phyloP scores from a whole-genome alignment of 2,888 invertebrate genomes.

The Hypomecis punctinalis region DNA sequence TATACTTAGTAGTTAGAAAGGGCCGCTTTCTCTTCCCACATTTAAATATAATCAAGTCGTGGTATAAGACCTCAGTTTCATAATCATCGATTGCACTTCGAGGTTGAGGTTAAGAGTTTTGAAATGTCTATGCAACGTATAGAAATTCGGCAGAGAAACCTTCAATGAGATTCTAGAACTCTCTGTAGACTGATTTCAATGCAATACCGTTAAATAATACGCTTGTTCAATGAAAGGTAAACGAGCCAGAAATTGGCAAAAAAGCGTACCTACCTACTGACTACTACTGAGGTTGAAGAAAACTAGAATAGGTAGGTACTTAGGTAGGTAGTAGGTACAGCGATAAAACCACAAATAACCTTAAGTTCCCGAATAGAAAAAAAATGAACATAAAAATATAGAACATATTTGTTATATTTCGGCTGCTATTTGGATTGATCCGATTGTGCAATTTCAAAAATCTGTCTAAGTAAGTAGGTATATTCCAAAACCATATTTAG shows the following conservation, averaged over 20 bases:
- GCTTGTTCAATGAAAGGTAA: slow-evolving; percentile 6
- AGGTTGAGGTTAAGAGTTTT: slow-evolving; percentile 24
- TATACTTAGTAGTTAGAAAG: not conserved
- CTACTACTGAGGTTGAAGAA: not conserved
- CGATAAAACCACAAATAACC: no score
- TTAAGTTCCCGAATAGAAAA: no score
- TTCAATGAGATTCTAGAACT: slow-evolving; percentile 30
- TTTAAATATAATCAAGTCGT: slow-evolving; percentile 4
- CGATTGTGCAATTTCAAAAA: no score
- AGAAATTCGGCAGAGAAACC: slow-evolving; percentile 28
- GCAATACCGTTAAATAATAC: slow-evolving; percentile 2
- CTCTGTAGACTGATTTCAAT: slow-evolving; percentile 8
- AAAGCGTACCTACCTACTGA: no score
- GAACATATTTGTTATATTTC: no score
- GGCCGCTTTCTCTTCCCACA: slow-evolving; percentile 12
- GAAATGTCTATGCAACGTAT: slow-evolving; percentile 25
- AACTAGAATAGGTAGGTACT: not conserved
- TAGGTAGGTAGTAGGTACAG: not conserved
- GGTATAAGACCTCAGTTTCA: slow-evolving; percentile 14
- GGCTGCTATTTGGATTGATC: no score
- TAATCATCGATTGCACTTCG: slow-evolving; percentile 24
- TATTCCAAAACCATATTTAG: no score
- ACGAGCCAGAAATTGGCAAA: not conserved
- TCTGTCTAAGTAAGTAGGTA: no score
- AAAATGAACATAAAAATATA: no score